Base-by-base conservation (phyloP, 2,113 vertebrate species). In the Saguinus imperator region DNA sequence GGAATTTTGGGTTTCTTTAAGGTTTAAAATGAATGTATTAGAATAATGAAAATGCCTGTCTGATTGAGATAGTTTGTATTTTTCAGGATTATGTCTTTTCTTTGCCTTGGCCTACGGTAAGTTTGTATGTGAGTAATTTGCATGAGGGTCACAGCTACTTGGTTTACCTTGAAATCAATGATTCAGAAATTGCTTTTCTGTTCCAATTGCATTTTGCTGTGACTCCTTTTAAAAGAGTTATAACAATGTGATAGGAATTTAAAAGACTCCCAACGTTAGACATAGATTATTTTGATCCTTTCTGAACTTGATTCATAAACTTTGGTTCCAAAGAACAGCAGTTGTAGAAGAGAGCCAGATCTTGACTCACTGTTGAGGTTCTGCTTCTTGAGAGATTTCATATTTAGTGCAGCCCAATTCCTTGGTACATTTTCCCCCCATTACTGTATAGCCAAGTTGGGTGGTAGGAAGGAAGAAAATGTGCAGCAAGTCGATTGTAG, bases 181-280 rank as follows among this genome's bases (percentile, higher is more conserved):
- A 73, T 73, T 92, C 37, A 81, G 76, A 92, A 93, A 73, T 84
- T 83, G 61, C 58, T 81, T 94, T 91, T 90, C 91, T 87, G 23
- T 96, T 96, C 43, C n/a, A 87, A 0, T 95, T 64, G 64, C 20
- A 29, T 90, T 73, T 68, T 40, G 57, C 66, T 75, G 6, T 70
- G 79, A 84, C 12, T 48, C 12, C 72, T 94, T 89, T 58, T 83
- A 89, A 91, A 89, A 84, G 79, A 72, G 81, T 7, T 40, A 3
- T 48, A 79, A 57, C 87, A 50, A 1, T 80, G 20, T 75, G 45
- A 16, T 45, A 72, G 79, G 86, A 96, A 91, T 93, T 79, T 68
- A 76, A 89, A 77, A 87, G 76, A n/a, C 29, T 94, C 0, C 3
- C 35, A 48, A 57, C 87, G 94, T 87, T 11, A 80, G 80, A 81